Conservation (phyloP, 2,797 vertebrate species). For the Heliangelus exortis region DNA sequence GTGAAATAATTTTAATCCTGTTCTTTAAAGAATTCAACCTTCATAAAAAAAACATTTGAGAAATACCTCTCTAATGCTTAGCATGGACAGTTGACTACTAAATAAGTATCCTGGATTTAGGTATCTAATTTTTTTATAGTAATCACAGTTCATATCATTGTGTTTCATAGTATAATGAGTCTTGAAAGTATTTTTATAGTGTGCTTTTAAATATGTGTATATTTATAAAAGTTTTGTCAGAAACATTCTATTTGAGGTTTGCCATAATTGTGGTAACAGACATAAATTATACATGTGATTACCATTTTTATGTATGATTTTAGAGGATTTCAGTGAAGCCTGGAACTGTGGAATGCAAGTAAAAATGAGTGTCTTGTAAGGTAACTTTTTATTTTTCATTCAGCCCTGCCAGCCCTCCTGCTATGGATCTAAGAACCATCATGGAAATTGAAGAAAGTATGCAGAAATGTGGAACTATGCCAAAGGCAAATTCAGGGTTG, state of each 20-base stretch:
- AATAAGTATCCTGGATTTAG: slow-evolving; percentile 12
- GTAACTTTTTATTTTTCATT: slow-evolving; percentile 67
- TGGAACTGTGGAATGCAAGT: slow-evolving; percentile 50
- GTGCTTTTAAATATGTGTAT: slow-evolving; percentile 21
- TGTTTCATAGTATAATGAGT: slow-evolving; percentile 8
- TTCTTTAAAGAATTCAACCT: neutral
- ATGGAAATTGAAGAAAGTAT: slow-evolving; percentile 95
- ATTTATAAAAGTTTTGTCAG: slow-evolving; percentile 53
- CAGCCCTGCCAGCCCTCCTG: slow-evolving; percentile 82
- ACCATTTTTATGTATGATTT: slow-evolving; percentile 46
- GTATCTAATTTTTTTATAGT: neutral
- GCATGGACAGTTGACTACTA: neutral
- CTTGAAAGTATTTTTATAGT: slow-evolving; percentile 50
- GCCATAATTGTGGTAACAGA: slow-evolving; percentile 63
- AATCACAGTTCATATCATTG: slow-evolving; percentile 34
- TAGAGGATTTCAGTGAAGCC: slow-evolving; percentile 52
- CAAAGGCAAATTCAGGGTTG: slow-evolving; percentile 85
- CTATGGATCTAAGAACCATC: slow-evolving; percentile 93
- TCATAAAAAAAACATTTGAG: neutral
- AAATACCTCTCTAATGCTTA: neutral
- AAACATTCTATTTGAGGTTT: slow-evolving; percentile 71
- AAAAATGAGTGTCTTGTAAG: slow-evolving; percentile 60
- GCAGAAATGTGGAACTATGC: slow-evolving; percentile 84
- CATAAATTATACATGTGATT: slow-evolving; percentile 62
- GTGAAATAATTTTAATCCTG: neutral